These are phyloP conservation scores for Psittacula echo DNA, from an alignment of 2,797 vertebrate species.

Conservation along the genomic window DNA sequence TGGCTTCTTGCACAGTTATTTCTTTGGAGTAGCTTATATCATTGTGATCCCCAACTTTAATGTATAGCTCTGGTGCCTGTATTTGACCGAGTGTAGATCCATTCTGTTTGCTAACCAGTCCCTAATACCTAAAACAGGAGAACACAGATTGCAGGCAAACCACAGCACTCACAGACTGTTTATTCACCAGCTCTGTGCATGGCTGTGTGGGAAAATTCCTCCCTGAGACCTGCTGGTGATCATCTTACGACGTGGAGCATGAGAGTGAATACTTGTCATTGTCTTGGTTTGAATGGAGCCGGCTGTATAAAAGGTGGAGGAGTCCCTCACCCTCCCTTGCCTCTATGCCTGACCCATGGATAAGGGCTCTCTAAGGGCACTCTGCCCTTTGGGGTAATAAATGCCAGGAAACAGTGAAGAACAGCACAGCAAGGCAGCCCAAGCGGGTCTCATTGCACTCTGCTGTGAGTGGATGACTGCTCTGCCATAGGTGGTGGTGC, in stretches of 20 bases:
- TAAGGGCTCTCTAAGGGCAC: not conserved
- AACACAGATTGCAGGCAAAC: not conserved
- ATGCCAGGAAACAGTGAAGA: not conserved
- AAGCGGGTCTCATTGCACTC: rapidly evolving
- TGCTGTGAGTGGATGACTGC: not conserved
- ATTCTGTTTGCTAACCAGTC: not conserved
- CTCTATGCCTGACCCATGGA: not conserved
- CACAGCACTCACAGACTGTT: not conserved
- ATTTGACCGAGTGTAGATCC: not conserved
- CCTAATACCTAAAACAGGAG: not conserved
- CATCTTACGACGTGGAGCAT: constrained; percentile 14
- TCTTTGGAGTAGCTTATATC: not conserved
- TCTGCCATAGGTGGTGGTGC: rapidly evolving
- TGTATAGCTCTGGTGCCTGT: not conserved
- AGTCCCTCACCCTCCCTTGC: not conserved
- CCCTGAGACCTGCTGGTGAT: not conserved
- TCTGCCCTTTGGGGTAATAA: not conserved
- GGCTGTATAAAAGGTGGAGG: not conserved
- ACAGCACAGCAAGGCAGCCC: not conserved
- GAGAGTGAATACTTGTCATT: not conserved
- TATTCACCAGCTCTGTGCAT: not conserved
- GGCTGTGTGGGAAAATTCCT: constrained; percentile 29
- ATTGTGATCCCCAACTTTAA: not conserved
- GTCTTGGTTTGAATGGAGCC: constrained; percentile 10
- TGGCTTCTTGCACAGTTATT: not conserved